A percentile compares a stretch with the other conserved stretches of the same genome.
Evolutionary conservation across 1,140 invertebrate genomes (phyloP).

Genomic region (Drosophila prosaltans): DNA sequence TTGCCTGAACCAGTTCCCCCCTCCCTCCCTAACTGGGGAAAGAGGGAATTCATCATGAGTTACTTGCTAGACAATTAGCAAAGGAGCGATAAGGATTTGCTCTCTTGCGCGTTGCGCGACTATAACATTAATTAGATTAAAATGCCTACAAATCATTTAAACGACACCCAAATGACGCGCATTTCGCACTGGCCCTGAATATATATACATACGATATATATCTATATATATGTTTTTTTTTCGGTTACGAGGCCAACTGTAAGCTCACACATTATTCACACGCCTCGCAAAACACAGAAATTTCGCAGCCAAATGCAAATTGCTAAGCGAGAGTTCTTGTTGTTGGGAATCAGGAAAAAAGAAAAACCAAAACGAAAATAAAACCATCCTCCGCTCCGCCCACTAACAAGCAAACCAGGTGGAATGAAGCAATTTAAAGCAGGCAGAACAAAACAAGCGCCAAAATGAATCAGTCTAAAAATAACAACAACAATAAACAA

Average conservation of each 20-base stretch:
- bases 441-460: conserved; percentile 25
- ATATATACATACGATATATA: too few species aligned
- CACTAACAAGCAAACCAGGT: conserved; percentile 5
- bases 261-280: conserved; percentile 80
- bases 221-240: too few species aligned
- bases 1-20: background rate
- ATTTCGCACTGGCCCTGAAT: background rate
- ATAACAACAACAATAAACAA: conserved; percentile 51
- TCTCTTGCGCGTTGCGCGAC: conserved; percentile 20
- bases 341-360: conserved; percentile 6
- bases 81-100: conserved; percentile 25
- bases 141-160: conserved; percentile 73
- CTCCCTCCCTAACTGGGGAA: background rate
- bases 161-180: conserved; percentile 56
- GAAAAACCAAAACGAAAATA: background rate
- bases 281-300: conserved; percentile 65
- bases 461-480: conserved; percentile 64
- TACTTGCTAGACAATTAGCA: conserved; percentile 62
- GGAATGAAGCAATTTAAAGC: conserved; percentile 64
- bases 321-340: conserved; percentile 27
- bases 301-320: conserved; percentile 74
- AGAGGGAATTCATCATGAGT: background rate
- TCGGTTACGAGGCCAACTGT: conserved; percentile 1
- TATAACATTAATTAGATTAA: conserved; percentile 76
- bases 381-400: conserved; percentile 10